Conservation (phyloP, 1,140 invertebrate genomes). For the Drosophila elegans region DNA sequence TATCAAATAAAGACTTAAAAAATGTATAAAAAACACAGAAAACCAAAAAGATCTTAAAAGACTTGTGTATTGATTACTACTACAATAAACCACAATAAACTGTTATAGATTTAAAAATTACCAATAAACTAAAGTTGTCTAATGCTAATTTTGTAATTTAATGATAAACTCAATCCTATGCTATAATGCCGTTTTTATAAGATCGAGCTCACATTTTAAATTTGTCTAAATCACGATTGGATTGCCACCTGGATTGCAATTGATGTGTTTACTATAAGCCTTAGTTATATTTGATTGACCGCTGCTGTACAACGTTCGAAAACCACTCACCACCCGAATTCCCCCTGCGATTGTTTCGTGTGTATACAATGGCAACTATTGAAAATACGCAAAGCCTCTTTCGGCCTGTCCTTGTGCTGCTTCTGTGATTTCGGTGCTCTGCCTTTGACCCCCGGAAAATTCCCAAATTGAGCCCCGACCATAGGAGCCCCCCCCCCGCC, state of each 20-base stretch:
- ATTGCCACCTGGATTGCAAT: too few relatives aligned
- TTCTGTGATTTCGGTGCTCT: constrained; percentile 72
- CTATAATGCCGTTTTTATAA: too few relatives aligned
- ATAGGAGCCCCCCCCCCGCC: not conserved
- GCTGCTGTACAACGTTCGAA: constrained; percentile 10
- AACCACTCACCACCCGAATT: not conserved
- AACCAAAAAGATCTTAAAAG: too few relatives aligned
- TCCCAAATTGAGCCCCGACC: constrained; percentile 32
- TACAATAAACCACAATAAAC: too few relatives aligned
- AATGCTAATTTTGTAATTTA: not conserved
- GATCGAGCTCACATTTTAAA: too few relatives aligned
- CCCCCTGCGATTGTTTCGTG: constrained; percentile 62
- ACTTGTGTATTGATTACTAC: too few relatives aligned
- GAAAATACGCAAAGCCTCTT: constrained; percentile 81
- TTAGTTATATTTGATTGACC: not conserved
- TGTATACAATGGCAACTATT: constrained; percentile 77
- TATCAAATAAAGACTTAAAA: too few relatives aligned
- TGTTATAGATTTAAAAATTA: too few relatives aligned
- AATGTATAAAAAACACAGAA: too few relatives aligned
- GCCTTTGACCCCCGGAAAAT: constrained; percentile 63
- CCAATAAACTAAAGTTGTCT: too few relatives aligned
- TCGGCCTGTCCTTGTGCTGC: constrained; percentile 78
- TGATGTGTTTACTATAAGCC: not conserved
- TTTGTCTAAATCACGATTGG: too few relatives aligned
- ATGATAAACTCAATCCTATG: not conserved